These are phyloP conservation scores for Polylopha cassiicola DNA, from an alignment of 2,888 invertebrate species.

Conservation along the genomic window DNA sequence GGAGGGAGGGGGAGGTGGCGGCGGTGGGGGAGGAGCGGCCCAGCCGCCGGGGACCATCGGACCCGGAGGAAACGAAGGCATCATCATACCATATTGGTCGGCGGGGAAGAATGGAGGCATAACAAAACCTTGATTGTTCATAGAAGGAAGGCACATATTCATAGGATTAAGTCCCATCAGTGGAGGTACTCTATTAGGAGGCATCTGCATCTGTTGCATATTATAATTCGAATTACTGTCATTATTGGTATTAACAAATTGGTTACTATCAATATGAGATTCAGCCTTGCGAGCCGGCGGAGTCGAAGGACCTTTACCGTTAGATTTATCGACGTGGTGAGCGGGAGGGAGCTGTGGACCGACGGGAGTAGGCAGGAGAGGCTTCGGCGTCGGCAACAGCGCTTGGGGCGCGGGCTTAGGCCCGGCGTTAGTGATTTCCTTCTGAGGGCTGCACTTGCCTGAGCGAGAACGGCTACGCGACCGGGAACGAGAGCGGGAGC, in stretches of 20 bases:
- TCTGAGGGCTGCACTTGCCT: conserved; percentile 74
- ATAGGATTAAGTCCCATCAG: conserved; percentile 63
- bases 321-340: conserved; percentile 33
- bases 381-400: conserved; percentile 44
- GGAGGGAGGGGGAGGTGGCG: conserved; percentile 57
- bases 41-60: conserved; percentile 47
- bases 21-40: conserved; percentile 57
- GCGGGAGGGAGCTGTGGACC: conserved; percentile 57
- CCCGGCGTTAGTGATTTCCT: conserved; percentile 47
- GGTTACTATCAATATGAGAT: conserved; percentile 24
- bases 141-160: conserved; percentile 58
- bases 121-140: conserved; percentile 53
- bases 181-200: conserved; percentile 52
- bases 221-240: conserved; percentile 31
- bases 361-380: conserved; percentile 44
- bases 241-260: conserved; percentile 28
- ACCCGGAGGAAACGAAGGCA: conserved; percentile 40
- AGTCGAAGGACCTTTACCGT: conserved; percentile 39
- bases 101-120: conserved; percentile 63
- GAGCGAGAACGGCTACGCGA: conserved; percentile 68
- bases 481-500: conserved; percentile 28
- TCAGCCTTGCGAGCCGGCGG: conserved; percentile 34
- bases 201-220: conserved; percentile 31
- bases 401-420: conserved; percentile 47
- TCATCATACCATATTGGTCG: conserved; percentile 66